These are phyloP conservation scores for Euzetes globulus DNA, from an alignment of 2,888 invertebrate species.

Conservation along the genomic window DNA sequence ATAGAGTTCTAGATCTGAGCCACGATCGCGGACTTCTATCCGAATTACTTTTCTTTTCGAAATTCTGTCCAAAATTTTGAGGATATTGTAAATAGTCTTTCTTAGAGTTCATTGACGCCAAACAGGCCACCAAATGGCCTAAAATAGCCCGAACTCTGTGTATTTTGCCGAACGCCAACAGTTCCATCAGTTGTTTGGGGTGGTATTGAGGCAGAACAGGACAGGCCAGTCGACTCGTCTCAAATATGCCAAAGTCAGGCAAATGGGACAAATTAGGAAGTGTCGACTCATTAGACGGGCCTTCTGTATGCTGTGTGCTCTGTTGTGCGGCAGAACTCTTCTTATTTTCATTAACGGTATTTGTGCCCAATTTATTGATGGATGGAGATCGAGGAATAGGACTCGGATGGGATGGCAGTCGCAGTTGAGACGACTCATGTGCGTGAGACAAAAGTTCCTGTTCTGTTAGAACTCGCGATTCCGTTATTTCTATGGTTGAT, in stretches of 20 bases:
- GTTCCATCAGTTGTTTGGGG: constrained; percentile 95
- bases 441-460: constrained; percentile 43
- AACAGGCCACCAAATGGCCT: constrained; percentile 81
- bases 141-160: constrained; percentile 96
- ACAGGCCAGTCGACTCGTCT: constrained; percentile 92
- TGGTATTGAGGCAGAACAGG: constrained; percentile 98
- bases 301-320: neutral
- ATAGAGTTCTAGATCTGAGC: constrained; percentile 80
- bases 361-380: neutral
- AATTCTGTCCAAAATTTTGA: constrained; percentile 38
- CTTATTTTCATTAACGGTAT: neutral
- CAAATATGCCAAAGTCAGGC: constrained; percentile 90
- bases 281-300: neutral
- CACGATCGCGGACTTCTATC: constrained; percentile 63
- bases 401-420: constrained; percentile 37
- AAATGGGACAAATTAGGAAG: constrained; percentile 46
- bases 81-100: constrained; percentile 33
- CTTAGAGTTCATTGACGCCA: constrained; percentile 43
- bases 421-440: constrained; percentile 42
- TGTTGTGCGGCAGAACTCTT: neutral
- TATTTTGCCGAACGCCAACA: constrained; percentile 95
- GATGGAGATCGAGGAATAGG: constrained; percentile 32
- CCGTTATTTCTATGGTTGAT: constrained; percentile 36
- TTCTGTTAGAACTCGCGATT: constrained; percentile 45
- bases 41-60: constrained; percentile 55